phyloP scores from a whole-genome alignment of 2,113 vertebrate species.

The Sus scrofa region DNA sequence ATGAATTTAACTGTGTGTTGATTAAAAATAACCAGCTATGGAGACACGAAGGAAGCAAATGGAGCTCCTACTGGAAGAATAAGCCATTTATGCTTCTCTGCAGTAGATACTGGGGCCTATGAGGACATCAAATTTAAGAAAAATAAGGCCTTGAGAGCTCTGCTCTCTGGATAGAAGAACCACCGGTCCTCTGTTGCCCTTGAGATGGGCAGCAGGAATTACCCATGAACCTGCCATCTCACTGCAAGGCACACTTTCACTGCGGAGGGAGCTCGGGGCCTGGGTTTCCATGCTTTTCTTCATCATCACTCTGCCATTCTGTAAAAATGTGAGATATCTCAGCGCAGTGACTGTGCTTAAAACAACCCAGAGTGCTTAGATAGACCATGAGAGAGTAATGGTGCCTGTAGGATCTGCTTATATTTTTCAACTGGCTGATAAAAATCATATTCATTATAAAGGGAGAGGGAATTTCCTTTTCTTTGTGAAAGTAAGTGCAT shows the following conservation, averaged over 20 bases:
- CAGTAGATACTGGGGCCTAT: neutral
- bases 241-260: neutral
- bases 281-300: constrained; percentile 5
- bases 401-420: neutral
- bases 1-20: constrained; percentile 71
- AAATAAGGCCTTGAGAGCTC: neutral
- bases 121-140: neutral
- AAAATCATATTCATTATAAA: constrained; percentile 26
- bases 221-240: neutral
- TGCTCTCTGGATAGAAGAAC: neutral
- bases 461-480: neutral
- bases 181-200: neutral
- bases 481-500: constrained; percentile 34
- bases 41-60: constrained; percentile 39
- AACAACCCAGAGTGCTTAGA: neutral
- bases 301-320: constrained; percentile 31
- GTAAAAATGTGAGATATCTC: constrained; percentile 27
- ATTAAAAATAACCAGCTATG: constrained; percentile 76
- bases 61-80: constrained; percentile 62
- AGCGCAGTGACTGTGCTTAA: neutral
- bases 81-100: constrained; percentile 33
- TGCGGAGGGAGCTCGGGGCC: neutral
- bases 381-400: neutral
- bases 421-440: neutral
- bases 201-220: neutral